phyloP scores from a whole-genome alignment of 2,113 vertebrate species.

The Leptobrachium ailaonicum region DNA sequence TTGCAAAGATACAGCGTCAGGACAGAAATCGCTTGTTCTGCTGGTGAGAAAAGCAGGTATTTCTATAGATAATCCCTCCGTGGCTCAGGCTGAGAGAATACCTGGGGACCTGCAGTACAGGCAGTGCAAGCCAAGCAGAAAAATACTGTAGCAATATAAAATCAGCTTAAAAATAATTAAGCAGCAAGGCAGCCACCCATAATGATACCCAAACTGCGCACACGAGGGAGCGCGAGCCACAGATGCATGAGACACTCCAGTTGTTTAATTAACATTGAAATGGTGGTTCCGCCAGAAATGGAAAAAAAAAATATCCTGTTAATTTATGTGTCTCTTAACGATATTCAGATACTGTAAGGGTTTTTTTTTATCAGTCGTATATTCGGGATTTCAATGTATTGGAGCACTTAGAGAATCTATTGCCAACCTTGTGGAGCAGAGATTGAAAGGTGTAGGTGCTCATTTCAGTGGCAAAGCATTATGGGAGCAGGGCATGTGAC shows the following conservation, averaged over 20 bases:
- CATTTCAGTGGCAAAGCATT: too few species aligned
- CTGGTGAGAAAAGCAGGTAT: conserved; percentile 65
- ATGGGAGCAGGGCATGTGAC: too few species aligned
- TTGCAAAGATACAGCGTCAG: background rate
- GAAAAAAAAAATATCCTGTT: conserved; percentile 71
- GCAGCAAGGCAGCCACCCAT: conserved; percentile 81
- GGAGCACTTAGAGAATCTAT: conserved; percentile 65
- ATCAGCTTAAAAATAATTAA: conserved; percentile 82
- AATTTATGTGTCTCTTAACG: conserved; percentile 85
- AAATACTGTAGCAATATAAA: conserved; percentile 70
- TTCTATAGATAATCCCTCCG: conserved; percentile 64
- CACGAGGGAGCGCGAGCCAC: conserved; percentile 78
- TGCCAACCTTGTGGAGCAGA: conserved; percentile 49
- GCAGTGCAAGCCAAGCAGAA: conserved; percentile 78
- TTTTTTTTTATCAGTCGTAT: conserved; percentile 72
- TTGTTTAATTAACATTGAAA: conserved; percentile 85
- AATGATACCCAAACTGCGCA: conserved; percentile 80
- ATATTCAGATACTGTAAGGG: conserved; percentile 82
- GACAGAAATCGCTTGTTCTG: conserved; percentile 57
- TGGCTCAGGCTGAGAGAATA: conserved; percentile 66
- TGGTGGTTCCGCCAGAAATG: conserved; percentile 75
- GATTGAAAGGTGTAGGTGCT: too few species aligned
- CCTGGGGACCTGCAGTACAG: conserved; percentile 58
- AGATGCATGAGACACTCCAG: conserved; percentile 74
- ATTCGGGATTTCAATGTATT: conserved; percentile 79